Evolutionary conservation across 2,888 invertebrate species (phyloP), one percentile per base, ranked within the genome.

Genomic region (Acrocyrtus sp.): DNA sequence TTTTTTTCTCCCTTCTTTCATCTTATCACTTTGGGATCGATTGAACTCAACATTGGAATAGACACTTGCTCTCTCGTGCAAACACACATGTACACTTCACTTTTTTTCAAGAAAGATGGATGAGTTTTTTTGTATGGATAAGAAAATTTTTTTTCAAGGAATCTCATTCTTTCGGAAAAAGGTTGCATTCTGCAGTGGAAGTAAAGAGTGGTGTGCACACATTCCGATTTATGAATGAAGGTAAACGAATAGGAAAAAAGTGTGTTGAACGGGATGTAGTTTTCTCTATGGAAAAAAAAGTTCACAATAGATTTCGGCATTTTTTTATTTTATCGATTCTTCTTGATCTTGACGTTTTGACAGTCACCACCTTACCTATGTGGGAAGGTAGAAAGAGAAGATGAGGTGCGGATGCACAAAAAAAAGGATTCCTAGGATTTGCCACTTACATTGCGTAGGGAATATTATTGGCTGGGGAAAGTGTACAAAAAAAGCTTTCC

Each of bases 41-140:
- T 63, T 53, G 63, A 63, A 63, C 48, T 63, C 63, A 10, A 53
- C 47, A 63, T 63, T 45, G 47, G 34, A 45, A 47, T 29, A 63
- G 53, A 63, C 63, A 54, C 22, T 54, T 63, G 34, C 12, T 50
- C n/a, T 21, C 53, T 51, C 63, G 34, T 34, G 34, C 34, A 34
- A 5, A 34, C 34, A 34, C 34, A 8, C 34, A n/a, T n/a, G n/a
- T n/a, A n/a, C 34, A 34, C 34, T 8, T 34, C 34, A 8, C 34
- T 34, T 34, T 34, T 12, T 8, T 12, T 34, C 22, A 43, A 43
- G 61, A 62, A 54, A 63, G 54, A 63, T 63, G 63, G 63, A 63
- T 63, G 63, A 54, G 54, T 15, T 53, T 54, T 45, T n/a, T 45
- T 45, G n/a, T n/a, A n/a, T n/a, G 53, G 6, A 53, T 6, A 53